Evolutionary conservation across 2,797 vertebrate species (phyloP).

Genomic region (Carcharodon carcharias): DNA sequence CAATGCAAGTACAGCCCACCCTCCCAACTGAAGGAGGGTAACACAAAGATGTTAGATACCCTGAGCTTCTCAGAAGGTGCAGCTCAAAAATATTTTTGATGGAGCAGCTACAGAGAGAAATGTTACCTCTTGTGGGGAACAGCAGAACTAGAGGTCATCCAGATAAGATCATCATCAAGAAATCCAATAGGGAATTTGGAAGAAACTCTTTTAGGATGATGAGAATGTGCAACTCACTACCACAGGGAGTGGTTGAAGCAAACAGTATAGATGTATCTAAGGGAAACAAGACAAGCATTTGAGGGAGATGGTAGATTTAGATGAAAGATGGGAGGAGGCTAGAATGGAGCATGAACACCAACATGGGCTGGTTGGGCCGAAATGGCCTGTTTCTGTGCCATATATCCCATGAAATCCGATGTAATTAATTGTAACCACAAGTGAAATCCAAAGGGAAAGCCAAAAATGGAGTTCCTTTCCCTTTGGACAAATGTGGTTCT

Average conservation of each 20-base stretch:
- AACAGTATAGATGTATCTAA: neutral
- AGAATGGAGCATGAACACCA: too few relatives aligned
- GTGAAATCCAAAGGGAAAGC: neutral
- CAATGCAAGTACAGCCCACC: neutral
- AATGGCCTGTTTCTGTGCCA: neutral
- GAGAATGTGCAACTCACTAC: neutral
- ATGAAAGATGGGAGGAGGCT: neutral
- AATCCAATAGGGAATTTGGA: neutral
- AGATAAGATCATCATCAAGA: neutral
- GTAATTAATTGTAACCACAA: neutral
- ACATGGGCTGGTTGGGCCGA: neutral
- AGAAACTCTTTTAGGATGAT: too few relatives aligned
- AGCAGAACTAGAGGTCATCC: neutral
- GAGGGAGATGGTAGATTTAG: neutral
- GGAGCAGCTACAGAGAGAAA: too few relatives aligned
- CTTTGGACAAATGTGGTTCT: neutral
- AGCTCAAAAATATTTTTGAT: neutral
- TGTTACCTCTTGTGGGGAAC: too few relatives aligned
- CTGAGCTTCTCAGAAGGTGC: neutral
- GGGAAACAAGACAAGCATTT: neutral
- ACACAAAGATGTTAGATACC: neutral
- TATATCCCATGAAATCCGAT: neutral
- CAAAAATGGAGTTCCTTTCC: neutral
- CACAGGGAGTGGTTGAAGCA: neutral
- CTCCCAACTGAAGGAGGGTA: neutral